Evolutionary conservation across 2,888 invertebrate species (phyloP), one percentile per base, ranked within the genome.

Genomic region (Ceraclea dissimilis): DNA sequence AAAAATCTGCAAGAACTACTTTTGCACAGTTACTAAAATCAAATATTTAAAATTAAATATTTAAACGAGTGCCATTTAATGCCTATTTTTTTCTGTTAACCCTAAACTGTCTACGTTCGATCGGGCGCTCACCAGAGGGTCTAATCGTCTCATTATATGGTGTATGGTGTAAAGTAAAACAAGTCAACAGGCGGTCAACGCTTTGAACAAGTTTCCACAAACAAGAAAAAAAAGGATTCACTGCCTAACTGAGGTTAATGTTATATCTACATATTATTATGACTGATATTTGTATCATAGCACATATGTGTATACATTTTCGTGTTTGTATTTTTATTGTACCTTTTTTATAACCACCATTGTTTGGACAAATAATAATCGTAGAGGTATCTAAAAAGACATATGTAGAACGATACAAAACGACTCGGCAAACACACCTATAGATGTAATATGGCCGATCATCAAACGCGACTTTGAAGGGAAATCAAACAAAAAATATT

Each of bases 131-230:
- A 19, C 46, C 34, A 49, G 43, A 52, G 59, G 56, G 49, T 54
- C 53, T 56, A 53, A 56, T 59, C 56, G 50, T 56, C 56, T 53
- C 51, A 59, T 59, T 59, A 59, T 54, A 59, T 49, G 53, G 53
- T 56, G 59, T 59, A 59, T 59, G 56, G 56, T 54, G 56, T 49
- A 50, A 51, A 53, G 59, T 59, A 59, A 59, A 59, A 56, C 56
- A 59, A 56, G 56, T 56, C 53, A 52, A 59, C 56, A 56, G 52
- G 56, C 59, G 59, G 59, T 52, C 49, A 52, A 33, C 49, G 49
- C 54, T 22, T 48, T 48, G 39, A 39, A 39, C n/a, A 26, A 26
- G 26, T 6, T 6, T 26, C 39, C 13, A 39, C 5, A 39, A 39
- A 39, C 39, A 39, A 39, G n/a, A 39, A 39, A 39, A 39, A 39